phyloP scores from a whole-genome alignment of 2,888 invertebrate genomes.

The Coelogynopora nodosa region DNA sequence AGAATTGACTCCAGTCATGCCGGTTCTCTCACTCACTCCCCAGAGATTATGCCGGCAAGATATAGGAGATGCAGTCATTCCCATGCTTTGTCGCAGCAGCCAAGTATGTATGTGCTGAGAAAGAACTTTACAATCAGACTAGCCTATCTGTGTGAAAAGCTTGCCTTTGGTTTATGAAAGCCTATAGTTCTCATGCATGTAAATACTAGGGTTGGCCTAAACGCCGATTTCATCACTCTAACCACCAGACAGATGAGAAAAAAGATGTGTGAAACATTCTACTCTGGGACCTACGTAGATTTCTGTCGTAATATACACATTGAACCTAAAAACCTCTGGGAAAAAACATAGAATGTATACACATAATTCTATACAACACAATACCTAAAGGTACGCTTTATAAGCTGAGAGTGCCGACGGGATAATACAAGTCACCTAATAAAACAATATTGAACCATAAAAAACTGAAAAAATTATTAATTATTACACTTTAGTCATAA shows the following conservation, averaged over 20 bases:
- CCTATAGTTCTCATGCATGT: not conserved
- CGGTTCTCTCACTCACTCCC: not conserved
- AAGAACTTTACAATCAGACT: not conserved
- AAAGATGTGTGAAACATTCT: conserved; percentile 22
- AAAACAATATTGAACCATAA: too few relatives aligned
- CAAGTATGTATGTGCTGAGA: not conserved
- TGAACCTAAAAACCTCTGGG: not conserved
- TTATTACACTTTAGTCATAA: too few relatives aligned
- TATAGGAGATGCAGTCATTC: conserved; percentile 1
- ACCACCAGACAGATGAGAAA: conserved; percentile 8
- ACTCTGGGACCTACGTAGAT: not conserved
- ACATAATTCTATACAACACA: too few relatives aligned
- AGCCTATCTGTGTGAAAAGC: conserved; percentile 9
- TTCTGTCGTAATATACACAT: not conserved
- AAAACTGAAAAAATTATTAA: too few relatives aligned
- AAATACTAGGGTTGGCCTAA: not conserved
- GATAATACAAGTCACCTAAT: too few relatives aligned
- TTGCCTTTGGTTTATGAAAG: not conserved
- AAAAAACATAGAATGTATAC: too few relatives aligned
- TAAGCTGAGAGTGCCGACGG: too few relatives aligned
- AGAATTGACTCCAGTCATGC: conserved; percentile 12
- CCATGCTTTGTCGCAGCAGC: not conserved
- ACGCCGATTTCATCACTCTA: not conserved
- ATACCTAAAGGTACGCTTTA: too few relatives aligned
- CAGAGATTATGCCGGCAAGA: not conserved